Evolutionary conservation across 92 coral and sea anemone genomes (phyloP).

Genomic region (Montipora capitata): DNA sequence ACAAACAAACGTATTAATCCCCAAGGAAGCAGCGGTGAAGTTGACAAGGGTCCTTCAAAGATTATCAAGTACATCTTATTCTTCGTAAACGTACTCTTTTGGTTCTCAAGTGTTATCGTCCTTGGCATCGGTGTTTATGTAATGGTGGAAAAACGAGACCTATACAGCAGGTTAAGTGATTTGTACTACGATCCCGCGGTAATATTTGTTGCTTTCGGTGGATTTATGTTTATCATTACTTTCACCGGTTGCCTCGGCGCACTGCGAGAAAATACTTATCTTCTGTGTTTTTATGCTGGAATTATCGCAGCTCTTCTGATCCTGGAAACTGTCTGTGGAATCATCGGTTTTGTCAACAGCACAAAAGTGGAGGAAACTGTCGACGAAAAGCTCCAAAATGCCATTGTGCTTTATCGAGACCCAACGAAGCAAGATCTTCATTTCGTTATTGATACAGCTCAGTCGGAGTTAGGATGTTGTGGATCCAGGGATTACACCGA

Average conservation of each 20-base stretch:
- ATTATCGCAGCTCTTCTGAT: constrained; percentile 70
- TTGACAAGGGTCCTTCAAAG: constrained; percentile 64
- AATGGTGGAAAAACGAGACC: constrained; percentile 80
- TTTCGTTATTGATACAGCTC: constrained; percentile 88
- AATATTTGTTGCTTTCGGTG: constrained; percentile 79
- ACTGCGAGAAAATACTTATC: constrained; percentile 92
- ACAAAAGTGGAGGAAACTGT: constrained; percentile 72
- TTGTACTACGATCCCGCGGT: constrained; percentile 86
- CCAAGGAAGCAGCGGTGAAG: not conserved
- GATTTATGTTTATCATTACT: constrained; percentile 83
- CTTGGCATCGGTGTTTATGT: constrained; percentile 81
- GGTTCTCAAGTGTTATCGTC: constrained; percentile 82
- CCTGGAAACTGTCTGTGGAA: constrained; percentile 71
- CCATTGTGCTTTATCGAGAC: constrained; percentile 90
- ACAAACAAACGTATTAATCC: not conserved
- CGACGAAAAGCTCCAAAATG: constrained; percentile 85
- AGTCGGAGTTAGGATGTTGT: constrained; percentile 87
- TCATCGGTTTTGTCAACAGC: constrained; percentile 74
- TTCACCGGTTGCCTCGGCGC: constrained; percentile 96
- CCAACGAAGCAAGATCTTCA: constrained; percentile 82
- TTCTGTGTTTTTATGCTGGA: constrained; percentile 74
- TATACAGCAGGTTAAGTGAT: constrained; percentile 76
- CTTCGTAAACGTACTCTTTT: constrained; percentile 85
- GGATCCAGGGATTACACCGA: constrained; percentile 82
- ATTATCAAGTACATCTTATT: constrained; percentile 86